Evolutionary conservation across 1,140 invertebrate genomes (phyloP), one percentile per base, ranked within the genome.

Genomic region (Rhagoletis zephyria): DNA sequence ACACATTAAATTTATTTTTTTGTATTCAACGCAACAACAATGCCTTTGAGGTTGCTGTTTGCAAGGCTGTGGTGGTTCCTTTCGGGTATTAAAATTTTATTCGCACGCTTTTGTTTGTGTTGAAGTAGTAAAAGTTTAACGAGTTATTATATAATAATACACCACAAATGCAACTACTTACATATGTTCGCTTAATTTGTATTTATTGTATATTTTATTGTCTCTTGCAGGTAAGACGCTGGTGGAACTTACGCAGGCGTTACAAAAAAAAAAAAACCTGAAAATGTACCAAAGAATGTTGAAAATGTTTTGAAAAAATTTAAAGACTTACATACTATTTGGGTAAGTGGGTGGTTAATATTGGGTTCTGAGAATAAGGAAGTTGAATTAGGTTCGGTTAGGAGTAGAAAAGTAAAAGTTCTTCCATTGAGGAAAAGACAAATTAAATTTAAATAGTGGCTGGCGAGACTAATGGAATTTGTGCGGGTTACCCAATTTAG

Each of bases 101-200:
- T 0, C 14, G n/a, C 6, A 16, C 74, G 6, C n/a, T 56, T 81
- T 51, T 59, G 51, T 19, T 81, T 81, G 48, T 42, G 30, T 81
- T 81, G 74, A 12, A 59, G 74, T 19, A 51, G 56, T 81, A 81
- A 81, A 81, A 30, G 30, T n/a, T 81, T 81, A 56, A 81, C 74
- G 48, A 81, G 4, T 77, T 56, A 16, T 77, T 77, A 77, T 77
- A 77, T 51, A 56, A 45, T 16, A 67, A 74, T 74, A 45, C 40
- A 74, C 42, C 9, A 16, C 9, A 64, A 4, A 64, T n/a, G 30
- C 48, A 77, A 45, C 14, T 59, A 12, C n/a, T 14, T 40, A 40
- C 64, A 67, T 65, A 48, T 48, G 67, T 6, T 48, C 40, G 16
- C 67, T 74, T 74, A 30, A 30, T 30, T 30, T 30, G 30, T 30